A percentile compares a stretch with the other conserved stretches of the same genome.
Evolutionary conservation across 1,140 invertebrate genomes (phyloP).

Genomic region (Neotoxoptera formosana): DNA sequence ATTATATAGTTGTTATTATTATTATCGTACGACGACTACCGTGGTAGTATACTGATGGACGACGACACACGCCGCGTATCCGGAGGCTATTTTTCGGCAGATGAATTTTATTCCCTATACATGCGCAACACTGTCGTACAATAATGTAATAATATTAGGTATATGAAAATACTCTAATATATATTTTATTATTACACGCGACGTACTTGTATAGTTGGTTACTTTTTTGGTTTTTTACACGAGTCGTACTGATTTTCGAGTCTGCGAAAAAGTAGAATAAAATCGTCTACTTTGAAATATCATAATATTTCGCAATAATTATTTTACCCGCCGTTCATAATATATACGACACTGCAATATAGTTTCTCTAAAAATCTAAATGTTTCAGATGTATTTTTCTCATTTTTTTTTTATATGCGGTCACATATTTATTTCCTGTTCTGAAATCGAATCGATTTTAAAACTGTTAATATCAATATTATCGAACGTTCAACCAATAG

Average conservation of each 20-base stretch:
- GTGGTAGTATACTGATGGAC: background rate
- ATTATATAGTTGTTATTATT: too few species aligned
- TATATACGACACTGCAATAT: too few species aligned
- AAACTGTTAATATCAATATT: background rate
- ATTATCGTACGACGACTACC: background rate
- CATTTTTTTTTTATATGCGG: too few species aligned
- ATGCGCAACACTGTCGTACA: background rate
- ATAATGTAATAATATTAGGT: background rate
- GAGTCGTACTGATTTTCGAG: background rate
- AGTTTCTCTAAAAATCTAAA: too few species aligned
- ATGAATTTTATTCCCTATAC: background rate
- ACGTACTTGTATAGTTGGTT: too few species aligned
- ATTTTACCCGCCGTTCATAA: too few species aligned
- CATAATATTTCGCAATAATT: too few species aligned
- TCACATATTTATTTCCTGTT: too few species aligned
- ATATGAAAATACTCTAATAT: too few species aligned
- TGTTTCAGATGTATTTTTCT: background rate
- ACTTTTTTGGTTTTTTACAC: background rate
- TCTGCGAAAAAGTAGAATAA: background rate
- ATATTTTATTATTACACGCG: background rate
- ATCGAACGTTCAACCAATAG: background rate
- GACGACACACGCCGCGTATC: background rate
- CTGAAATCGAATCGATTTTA: background rate
- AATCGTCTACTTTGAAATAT: background rate
- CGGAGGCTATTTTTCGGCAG: slow-evolving; percentile 1